Percentiles rank a stretch among this genome's conserved stretches.
These are phyloP conservation scores for Timema podura DNA, from an alignment of 2,888 invertebrate species.

Conservation along the genomic window DNA sequence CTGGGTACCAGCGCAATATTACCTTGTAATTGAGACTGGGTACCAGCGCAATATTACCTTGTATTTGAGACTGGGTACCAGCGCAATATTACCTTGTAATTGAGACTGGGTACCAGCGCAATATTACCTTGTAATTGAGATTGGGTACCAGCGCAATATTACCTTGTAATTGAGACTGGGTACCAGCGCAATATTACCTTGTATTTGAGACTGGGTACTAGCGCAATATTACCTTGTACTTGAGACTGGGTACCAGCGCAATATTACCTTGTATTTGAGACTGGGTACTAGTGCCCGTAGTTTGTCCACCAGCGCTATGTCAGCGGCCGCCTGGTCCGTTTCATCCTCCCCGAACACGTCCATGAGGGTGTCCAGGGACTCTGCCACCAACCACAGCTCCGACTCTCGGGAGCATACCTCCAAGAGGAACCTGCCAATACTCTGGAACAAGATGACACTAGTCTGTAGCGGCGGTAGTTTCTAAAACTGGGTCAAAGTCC, in stretches of 20 bases:
- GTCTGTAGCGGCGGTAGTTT: not conserved
- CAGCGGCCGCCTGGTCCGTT: slow-evolving; percentile 59
- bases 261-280: slow-evolving; percentile 61
- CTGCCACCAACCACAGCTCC: slow-evolving; percentile 68
- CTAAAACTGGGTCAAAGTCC: not conserved
- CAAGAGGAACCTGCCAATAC: slow-evolving; percentile 54
- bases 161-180: too few species aligned
- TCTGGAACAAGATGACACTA: slow-evolving; percentile 20
- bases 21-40: too few species aligned
- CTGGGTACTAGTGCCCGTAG: slow-evolving; percentile 54
- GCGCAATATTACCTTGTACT: too few species aligned
- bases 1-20: too few species aligned
- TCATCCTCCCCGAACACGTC: slow-evolving; percentile 76
- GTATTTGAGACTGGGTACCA: too few species aligned
- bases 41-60: too few species aligned
- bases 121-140: too few species aligned
- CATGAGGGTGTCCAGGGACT: slow-evolving; percentile 69
- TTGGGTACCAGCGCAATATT: too few species aligned
- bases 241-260: not conserved
- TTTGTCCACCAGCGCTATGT: slow-evolving; percentile 60
- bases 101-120: too few species aligned
- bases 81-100: too few species aligned
- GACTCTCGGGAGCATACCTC: slow-evolving; percentile 55
- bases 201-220: not conserved
- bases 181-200: too few species aligned